Percentiles rank a stretch among this genome's conserved stretches.
These are phyloP conservation scores for Pseudopodoces humilis DNA, from an alignment of 2,113 vertebrate genomes.

Conservation along the genomic window DNA sequence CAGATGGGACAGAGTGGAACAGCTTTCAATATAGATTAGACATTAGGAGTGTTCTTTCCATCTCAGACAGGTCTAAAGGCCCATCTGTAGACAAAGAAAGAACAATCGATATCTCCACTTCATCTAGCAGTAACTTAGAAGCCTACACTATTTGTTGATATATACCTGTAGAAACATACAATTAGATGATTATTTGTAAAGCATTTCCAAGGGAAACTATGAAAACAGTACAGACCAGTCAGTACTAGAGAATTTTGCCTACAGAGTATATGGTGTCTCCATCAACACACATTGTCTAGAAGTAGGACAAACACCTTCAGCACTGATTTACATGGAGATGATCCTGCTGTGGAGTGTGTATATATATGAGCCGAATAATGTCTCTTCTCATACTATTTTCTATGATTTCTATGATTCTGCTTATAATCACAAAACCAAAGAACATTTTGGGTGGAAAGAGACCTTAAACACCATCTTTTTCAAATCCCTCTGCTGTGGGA, in stretches of 20 bases:
- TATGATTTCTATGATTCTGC: background rate
- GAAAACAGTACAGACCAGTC: background rate
- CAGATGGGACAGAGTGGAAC: background rate
- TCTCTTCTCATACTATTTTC: background rate
- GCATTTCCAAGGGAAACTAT: background rate
- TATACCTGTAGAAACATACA: background rate
- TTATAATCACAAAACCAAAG: background rate
- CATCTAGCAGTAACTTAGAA: background rate
- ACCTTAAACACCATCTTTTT: background rate
- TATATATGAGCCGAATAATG: background rate
- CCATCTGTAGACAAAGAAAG: background rate
- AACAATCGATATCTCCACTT: background rate
- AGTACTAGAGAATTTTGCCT: background rate
- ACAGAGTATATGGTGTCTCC: background rate
- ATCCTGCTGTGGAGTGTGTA: background rate
- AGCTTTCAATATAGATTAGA: background rate
- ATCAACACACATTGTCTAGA: background rate
- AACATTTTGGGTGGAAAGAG: background rate
- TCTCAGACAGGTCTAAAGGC: background rate
- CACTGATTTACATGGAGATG: background rate
- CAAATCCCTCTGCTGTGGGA: background rate
- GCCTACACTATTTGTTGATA: background rate
- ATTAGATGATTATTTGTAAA: background rate
- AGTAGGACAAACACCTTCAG: background rate
- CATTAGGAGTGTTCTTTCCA: background rate